Conservation (phyloP, 2,797 vertebrate genomes). For the Coranthus polyacanthus region DNA sequence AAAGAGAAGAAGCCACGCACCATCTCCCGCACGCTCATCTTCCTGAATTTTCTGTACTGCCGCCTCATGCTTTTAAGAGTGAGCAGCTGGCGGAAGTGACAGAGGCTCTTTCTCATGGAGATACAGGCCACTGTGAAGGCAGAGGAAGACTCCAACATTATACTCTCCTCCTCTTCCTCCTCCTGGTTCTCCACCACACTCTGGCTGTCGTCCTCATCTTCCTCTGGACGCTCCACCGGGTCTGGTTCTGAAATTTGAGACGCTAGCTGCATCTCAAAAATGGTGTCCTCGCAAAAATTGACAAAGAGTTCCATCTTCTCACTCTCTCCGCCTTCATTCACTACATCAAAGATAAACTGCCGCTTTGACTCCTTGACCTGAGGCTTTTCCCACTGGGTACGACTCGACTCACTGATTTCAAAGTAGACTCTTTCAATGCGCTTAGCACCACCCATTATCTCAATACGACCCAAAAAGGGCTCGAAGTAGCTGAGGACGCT, state of each 20-base stretch:
- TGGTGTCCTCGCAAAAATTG: constrained; percentile 99
- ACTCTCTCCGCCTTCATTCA: constrained; percentile 97
- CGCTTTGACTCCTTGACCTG: constrained; percentile 99
- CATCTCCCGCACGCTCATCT: constrained; percentile 93
- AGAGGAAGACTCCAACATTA: constrained; percentile 89
- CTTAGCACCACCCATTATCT: constrained; percentile 98
- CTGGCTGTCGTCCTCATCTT: constrained; percentile 88
- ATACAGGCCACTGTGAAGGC: constrained; percentile 92
- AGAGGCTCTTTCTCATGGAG: constrained; percentile 88
- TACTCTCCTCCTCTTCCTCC: constrained; percentile 86
- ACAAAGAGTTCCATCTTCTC: constrained; percentile 99
- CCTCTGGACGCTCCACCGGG: constrained; percentile 87
- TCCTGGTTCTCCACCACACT: constrained; percentile 83
- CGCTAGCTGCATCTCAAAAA: constrained; percentile 99
- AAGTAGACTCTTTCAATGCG: constrained; percentile 99
- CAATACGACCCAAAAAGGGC: constrained; percentile 95
- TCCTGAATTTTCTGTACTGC: constrained; percentile 91
- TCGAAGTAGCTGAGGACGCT: constrained; percentile 99
- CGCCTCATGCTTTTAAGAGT: constrained; percentile 92
- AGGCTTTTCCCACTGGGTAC: constrained; percentile 99
- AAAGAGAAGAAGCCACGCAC: constrained; percentile 92
- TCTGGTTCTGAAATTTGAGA: constrained; percentile 97
- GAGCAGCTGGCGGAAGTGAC: constrained; percentile 87
- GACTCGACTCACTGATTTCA: constrained; percentile 97
- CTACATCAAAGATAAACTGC: constrained; percentile 98